Evolutionary conservation across 2,888 invertebrate genomes (phyloP), one percentile per base, ranked within the genome.

Genomic region (Tetrapedia diversipes): DNA sequence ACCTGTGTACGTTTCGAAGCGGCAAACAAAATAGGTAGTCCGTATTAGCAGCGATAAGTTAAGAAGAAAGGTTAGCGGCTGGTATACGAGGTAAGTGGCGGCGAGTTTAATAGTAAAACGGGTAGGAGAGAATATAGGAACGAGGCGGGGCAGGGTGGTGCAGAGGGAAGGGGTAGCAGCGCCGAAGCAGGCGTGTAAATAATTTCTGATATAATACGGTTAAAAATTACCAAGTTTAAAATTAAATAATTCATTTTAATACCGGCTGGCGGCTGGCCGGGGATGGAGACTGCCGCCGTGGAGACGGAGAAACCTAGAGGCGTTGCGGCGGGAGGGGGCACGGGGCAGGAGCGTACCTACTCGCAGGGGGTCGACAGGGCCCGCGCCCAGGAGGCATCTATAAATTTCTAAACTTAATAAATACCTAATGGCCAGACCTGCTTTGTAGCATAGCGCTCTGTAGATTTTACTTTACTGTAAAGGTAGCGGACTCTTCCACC

Each of bases 171-270:
- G 80, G 77, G 67, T 68, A 74, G 80, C 71, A 65, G 56, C 80
- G 79, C 77, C 73, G 81, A 80, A 81, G 79, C 80, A 69, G 81
- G 79, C 80, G 82, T 81, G 86, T 91, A 88, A 91, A 91, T 91
- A 90, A 91, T 91, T 90, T 89, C 88, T 88, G 85, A 87, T 88
- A 90, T 90, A 89, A 91, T 89, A 89, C 87, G 89, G 89, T 91
- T 91, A 93, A 93, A 93, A 93, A 93, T 93, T 92, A 92, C 92
- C 91, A 92, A 93, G 92, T 93, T 93, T 93, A 93, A 93, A 93
- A 93, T 93, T 93, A 93, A 93, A 93, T 93, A 93, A 93, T 93
- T 93, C 92, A 93, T 93, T 93, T 93, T 93, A 93, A 93, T 93
- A 93, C 93, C 89, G 92, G 92, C 92, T 82, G 82, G 91, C 92